phyloP scores from a whole-genome alignment of 1,140 invertebrate species.

The Zaprionus africanus region DNA sequence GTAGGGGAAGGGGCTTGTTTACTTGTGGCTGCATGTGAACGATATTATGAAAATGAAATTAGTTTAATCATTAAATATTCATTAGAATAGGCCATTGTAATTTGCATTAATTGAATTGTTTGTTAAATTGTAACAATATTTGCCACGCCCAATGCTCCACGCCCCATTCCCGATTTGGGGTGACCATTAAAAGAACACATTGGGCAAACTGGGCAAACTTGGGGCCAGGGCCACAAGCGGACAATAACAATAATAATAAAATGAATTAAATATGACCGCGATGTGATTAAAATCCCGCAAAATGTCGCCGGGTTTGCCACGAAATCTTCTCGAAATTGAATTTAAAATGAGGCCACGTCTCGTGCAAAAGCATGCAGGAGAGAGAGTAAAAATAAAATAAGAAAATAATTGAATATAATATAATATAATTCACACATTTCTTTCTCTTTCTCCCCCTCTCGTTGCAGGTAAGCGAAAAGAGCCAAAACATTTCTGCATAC shows the following conservation, averaged over 20 bases:
- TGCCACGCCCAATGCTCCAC: background rate
- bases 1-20: conserved; percentile 7
- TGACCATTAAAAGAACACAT: background rate
- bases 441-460: conserved; percentile 18
- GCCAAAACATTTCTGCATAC: conserved; percentile 60
- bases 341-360: conserved; percentile 58
- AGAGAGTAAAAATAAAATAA: background rate
- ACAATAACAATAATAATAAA: conserved; percentile 77
- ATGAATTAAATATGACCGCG: conserved; percentile 76
- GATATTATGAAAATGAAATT: conserved; percentile 77
- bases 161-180: background rate
- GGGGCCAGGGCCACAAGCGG: conserved; percentile 39
- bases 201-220: background rate
- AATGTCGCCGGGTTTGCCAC: conserved; percentile 41
- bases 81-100: conserved; percentile 70
- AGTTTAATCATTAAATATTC: conserved; percentile 79
- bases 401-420: conserved; percentile 13
- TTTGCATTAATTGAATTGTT: conserved; percentile 82
- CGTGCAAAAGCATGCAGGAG: conserved; percentile 10
- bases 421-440: conserved; percentile 31
- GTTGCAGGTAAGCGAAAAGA: conserved; percentile 65
- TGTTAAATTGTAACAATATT: conserved; percentile 71
- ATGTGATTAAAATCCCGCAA: conserved; percentile 56
- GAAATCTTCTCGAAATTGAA: conserved; percentile 69
- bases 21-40: conserved; percentile 28